These are phyloP conservation scores for Carcina quercana DNA, from an alignment of 2,888 invertebrate species.

Conservation along the genomic window DNA sequence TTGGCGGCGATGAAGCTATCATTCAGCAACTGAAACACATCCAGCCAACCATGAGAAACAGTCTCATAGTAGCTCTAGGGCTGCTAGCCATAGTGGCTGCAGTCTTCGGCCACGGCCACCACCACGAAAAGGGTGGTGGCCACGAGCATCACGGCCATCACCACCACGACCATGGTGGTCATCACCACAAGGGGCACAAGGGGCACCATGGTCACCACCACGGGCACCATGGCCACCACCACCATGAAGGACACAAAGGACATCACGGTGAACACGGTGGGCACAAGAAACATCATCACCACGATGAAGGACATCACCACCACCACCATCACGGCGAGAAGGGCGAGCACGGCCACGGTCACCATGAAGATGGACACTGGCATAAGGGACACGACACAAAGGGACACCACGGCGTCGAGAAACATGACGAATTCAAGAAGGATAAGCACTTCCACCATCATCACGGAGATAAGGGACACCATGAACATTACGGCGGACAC, in stretches of 20 bases:
- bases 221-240: slow-evolving; percentile 80
- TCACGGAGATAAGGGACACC: slow-evolving; percentile 84
- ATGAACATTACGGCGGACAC: slow-evolving; percentile 84
- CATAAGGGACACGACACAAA: slow-evolving; percentile 90
- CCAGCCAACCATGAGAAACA: slow-evolving; percentile 49
- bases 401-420: slow-evolving; percentile 87
- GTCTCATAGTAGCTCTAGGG: slow-evolving; percentile 48
- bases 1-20: slow-evolving; percentile 41
- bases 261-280: slow-evolving; percentile 77
- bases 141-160: slow-evolving; percentile 77
- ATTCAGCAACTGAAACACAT: slow-evolving; percentile 43
- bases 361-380: slow-evolving; percentile 77
- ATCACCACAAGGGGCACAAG: slow-evolving; percentile 81
- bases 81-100: slow-evolving; percentile 65
- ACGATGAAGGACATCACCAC: slow-evolving; percentile 77
- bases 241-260: slow-evolving; percentile 77
- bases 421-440: slow-evolving; percentile 88
- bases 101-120: slow-evolving; percentile 47
- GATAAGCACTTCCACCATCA: slow-evolving; percentile 90
- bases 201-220: slow-evolving; percentile 78
- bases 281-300: slow-evolving; percentile 77
- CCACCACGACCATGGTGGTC: slow-evolving; percentile 76
- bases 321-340: slow-evolving; percentile 78
- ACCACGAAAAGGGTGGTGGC: slow-evolving; percentile 36
- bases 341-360: slow-evolving; percentile 74